Base-by-base conservation (phyloP, 2,888 invertebrate genomes). In the Sylvicola cinctus region DNA sequence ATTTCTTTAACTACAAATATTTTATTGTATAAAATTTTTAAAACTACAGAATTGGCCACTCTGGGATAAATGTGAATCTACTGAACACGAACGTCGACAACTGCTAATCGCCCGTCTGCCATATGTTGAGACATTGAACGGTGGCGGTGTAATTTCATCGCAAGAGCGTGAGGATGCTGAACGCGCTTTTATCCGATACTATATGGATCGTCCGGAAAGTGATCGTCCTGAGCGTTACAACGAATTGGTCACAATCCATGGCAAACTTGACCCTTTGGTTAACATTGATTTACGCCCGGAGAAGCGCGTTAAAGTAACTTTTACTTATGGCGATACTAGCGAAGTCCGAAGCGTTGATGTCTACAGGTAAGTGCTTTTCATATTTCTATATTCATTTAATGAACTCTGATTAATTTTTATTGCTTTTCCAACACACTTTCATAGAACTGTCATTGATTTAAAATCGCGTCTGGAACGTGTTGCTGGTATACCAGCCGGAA, bases 141-240 rank as follows among this genome's bases (percentile, higher is more conserved):
- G 91, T 1, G 90, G 91, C 36, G 83, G 80, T 13, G 68, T 68
- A 11, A 84, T 93, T 43, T 73, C 74, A 25, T 66, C 65, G 0
- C 79, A 81, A 44, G 93, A 93, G 53, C 66, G 90, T 37, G 88
- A 90, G 55, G 80, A 87, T 49, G 83, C 91, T 11, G 93, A 93
- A 54, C 65, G 91, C 39, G 84, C 88, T 41, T 93, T 91, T 57
- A 84, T 93, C 45, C 68, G 93, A 38, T 76, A 84, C 52, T 91
- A 83, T 54, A 80, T 85, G 79, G 80, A 87, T 50, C 76, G 78
- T 47, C 77, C 83, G 2, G 80, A 80, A 55, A 71, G 74, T 36
- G 80, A 83, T 47, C 66, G 78, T 26, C 87, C 87, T 8, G 70
- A 74, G 43, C 75, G 57, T 12, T 58, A 53, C 58, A 81, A 81